Evolutionary conservation across 2,797 vertebrate genomes (phyloP).

Genomic region (Mus spretus): DNA sequence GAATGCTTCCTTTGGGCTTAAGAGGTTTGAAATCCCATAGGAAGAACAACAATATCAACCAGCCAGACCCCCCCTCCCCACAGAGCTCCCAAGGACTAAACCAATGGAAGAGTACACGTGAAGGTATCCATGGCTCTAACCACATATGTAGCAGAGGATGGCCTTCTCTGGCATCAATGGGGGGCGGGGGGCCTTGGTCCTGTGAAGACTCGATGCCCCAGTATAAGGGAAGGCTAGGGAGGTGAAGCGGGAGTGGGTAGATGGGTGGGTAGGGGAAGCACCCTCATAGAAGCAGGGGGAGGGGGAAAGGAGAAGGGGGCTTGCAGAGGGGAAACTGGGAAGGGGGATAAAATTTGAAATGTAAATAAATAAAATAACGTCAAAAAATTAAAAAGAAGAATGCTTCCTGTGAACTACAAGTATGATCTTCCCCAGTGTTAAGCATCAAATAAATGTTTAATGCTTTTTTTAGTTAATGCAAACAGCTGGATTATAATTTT

Average conservation of each 20-base stretch:
- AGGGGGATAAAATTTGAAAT: not conserved
- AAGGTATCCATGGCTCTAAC: not conserved
- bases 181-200: not conserved
- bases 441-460: not conserved
- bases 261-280: not conserved
- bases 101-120: not conserved
- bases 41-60: not conserved
- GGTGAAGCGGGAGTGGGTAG: not conserved
- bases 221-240: not conserved
- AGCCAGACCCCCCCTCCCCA: not conserved
- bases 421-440: not conserved
- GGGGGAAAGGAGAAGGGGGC: rapidly evolving
- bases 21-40: not conserved
- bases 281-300: not conserved
- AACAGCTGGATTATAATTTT: not conserved
- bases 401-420: not conserved
- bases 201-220: not conserved
- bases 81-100: not conserved
- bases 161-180: not conserved
- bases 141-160: not conserved
- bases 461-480: constrained; percentile 42
- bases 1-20: not conserved
- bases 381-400: not conserved
- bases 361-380: not conserved
- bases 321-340: not conserved